Conservation (phyloP, 2,113 vertebrate genomes). For the Ameiurus melas region DNA sequence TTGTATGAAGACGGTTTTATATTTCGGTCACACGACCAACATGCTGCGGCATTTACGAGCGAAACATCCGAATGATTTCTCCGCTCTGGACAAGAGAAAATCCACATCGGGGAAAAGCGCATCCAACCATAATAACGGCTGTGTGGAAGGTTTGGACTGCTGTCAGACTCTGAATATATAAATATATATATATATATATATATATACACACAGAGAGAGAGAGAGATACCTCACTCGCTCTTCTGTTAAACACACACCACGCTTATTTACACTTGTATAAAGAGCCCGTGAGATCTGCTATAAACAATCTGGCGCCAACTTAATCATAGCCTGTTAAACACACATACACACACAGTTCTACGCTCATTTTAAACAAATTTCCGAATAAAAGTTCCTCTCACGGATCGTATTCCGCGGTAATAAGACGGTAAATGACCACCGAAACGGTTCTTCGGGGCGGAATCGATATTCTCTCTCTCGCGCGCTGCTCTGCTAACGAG, state of each 20-base stretch:
- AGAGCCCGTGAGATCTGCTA: background rate
- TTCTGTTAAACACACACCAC: no score
- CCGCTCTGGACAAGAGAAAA: slow-evolving; percentile 33
- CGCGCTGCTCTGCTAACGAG: background rate
- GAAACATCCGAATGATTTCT: slow-evolving; percentile 59
- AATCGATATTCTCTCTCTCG: background rate
- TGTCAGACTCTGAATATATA: no score
- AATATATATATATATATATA: no score
- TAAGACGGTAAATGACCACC: background rate
- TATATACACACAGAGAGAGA: no score
- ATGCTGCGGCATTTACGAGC: slow-evolving; percentile 64
- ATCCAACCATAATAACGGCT: slow-evolving; percentile 8
- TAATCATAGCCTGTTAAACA: no score
- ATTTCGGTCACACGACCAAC: slow-evolving; percentile 60
- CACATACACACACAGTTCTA: no score
- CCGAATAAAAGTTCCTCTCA: background rate
- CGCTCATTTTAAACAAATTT: background rate
- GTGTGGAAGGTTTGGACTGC: slow-evolving; percentile 44
- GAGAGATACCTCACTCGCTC: no score
- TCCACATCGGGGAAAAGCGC: background rate
- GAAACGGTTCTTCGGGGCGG: background rate
- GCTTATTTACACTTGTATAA: background rate
- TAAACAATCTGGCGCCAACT: background rate
- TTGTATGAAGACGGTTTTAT: slow-evolving; percentile 53
- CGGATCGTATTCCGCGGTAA: background rate